Conservation (phyloP, 1,140 invertebrate species). For the Penaeus indicus region DNA sequence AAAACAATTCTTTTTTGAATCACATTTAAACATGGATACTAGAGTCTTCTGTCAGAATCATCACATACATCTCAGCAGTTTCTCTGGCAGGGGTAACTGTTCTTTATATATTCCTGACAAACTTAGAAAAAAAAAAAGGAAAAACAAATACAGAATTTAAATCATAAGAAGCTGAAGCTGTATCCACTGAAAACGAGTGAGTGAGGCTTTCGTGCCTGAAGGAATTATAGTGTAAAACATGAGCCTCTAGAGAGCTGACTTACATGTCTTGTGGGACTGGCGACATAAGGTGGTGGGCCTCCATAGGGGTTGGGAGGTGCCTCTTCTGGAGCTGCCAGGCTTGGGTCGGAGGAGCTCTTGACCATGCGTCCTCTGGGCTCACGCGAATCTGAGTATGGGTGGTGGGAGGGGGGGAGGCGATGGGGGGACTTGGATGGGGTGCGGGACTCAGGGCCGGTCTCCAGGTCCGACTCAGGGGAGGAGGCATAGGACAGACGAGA, state of each 20-base stretch:
- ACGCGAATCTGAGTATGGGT: constrained; percentile 44
- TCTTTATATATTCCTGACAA: too few species aligned
- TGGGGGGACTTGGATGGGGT: constrained; percentile 70
- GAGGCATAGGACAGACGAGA: constrained; percentile 95
- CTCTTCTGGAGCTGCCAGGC: constrained; percentile 81
- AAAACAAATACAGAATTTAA: too few species aligned
- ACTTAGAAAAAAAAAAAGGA: too few species aligned
- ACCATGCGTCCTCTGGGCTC: constrained; percentile 75
- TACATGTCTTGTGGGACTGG: constrained; percentile 70
- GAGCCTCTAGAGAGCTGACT: constrained; percentile 2
- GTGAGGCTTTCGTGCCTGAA: too few species aligned
- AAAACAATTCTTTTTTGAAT: too few species aligned
- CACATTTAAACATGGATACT: neutral
- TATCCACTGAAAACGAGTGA: neutral
- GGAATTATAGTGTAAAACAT: too few species aligned
- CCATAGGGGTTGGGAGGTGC: constrained; percentile 73
- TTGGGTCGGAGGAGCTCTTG: constrained; percentile 88
- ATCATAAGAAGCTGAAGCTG: constrained; percentile 1
- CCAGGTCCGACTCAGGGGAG: constrained; percentile 89
- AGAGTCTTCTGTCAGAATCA: constrained; percentile 21
- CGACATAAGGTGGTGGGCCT: constrained; percentile 81
- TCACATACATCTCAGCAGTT: too few species aligned
- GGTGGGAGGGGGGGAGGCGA: constrained; percentile 68
- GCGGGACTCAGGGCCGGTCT: constrained; percentile 74
- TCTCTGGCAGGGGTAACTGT: too few species aligned